Conservation (phyloP, 2,888 invertebrate species). For the Calameuta pallipes region DNA sequence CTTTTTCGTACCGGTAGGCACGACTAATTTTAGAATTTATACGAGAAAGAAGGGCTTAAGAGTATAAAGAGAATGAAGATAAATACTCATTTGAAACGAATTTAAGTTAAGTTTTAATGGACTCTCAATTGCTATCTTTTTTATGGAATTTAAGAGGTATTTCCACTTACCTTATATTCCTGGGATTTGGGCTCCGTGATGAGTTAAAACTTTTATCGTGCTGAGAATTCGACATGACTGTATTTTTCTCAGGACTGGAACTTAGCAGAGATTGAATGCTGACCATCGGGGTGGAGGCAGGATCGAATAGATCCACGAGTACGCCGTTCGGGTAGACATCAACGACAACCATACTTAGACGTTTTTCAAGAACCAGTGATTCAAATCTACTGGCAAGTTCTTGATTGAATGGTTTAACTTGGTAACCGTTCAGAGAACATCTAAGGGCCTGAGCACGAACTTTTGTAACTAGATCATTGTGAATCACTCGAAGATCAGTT, state of each 20-base stretch:
- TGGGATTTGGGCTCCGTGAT: background rate
- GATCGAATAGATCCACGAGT: slow-evolving; percentile 74
- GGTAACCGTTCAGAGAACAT: slow-evolving; percentile 78
- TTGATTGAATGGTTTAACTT: slow-evolving; percentile 70
- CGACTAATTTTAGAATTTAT: background rate
- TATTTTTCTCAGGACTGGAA: slow-evolving; percentile 15
- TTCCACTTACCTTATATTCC: slow-evolving; percentile 8
- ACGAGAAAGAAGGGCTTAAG: background rate
- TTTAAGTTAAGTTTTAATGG: background rate
- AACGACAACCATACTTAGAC: slow-evolving; percentile 71
- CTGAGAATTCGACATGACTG: slow-evolving; percentile 12
- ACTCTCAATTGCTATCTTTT: background rate
- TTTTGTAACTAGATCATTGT: slow-evolving; percentile 72
- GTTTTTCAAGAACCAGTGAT: slow-evolving; percentile 76
- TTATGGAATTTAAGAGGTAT: background rate
- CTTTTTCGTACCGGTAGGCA: background rate
- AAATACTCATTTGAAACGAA: background rate
- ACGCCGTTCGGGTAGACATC: slow-evolving; percentile 69
- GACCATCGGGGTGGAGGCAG: slow-evolving; percentile 58
- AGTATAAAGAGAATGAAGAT: background rate
- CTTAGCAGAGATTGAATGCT: slow-evolving; percentile 25
- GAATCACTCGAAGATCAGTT: slow-evolving; percentile 73
- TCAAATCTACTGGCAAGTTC: slow-evolving; percentile 75
- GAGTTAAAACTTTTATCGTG: slow-evolving; percentile 16
- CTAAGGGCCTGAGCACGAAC: slow-evolving; percentile 81